Base-by-base conservation (phyloP, 2,113 vertebrate genomes). In the Hydropotes inermis region DNA sequence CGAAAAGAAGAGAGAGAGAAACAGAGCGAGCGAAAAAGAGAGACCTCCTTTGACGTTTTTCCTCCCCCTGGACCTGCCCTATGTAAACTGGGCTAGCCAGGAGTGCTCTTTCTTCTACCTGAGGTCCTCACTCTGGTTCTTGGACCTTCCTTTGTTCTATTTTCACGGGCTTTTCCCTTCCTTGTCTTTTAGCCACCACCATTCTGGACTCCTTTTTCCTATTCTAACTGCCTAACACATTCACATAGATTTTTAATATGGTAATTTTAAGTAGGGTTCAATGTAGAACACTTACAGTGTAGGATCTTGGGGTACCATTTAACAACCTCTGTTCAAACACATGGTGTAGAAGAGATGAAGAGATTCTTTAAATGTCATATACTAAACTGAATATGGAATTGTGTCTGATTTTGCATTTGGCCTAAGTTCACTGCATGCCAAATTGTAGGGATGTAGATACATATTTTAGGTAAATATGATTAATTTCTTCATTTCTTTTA, bases 401-500 rank as follows among this genome's bases (percentile, higher is more conserved):
- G 36, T 85, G 52, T 4, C 17, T 87, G 30, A 58, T 67, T 97
- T 74, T 50, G 60, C 67, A 43, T 91, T 54, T 54, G 76, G 55
- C 23, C 8, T 93, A 50, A 74, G 19, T 92, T 54, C 4, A 79
- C n/a, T 57, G 36, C 2, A 50, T 91, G 47, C 2, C 58, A 82
- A 36, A 19, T 33, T 86, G 3, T 30, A 92, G 39, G 0, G 6
- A 50, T 96, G 4, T 36, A 85, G 15, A 23, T 70, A 23, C 45
- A 15, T 57, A 17, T 96, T 95, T 87, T 90, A 79, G 79, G 6
- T 61, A 70, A 87, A 78, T 82, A 70, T 83, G 45, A 61, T 25
- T 91, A 79, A 54, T 89, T 79, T 93, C 14, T 81, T 84, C 82
- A 55, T 81, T 78, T 86, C 27, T 88, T 85, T 58, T 52, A 76